phyloP scores from a whole-genome alignment of 2,113 vertebrate genomes.

The Tapirus terrestris region DNA sequence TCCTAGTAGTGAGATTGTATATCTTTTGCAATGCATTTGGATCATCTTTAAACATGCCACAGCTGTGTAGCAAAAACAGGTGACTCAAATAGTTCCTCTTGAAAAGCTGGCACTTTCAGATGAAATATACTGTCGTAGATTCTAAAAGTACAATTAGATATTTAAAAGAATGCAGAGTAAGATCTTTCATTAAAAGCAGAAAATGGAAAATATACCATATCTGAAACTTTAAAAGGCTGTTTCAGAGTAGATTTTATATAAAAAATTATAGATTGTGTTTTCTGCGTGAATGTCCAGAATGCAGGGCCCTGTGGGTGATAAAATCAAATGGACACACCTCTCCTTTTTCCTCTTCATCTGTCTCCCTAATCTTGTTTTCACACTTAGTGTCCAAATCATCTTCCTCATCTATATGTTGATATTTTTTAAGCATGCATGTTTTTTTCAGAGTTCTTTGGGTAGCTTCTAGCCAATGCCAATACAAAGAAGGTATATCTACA shows the following conservation, averaged over 20 bases:
- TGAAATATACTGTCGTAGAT: not conserved
- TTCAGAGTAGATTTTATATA: not conserved
- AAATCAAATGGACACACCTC: not conserved
- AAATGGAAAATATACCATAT: not conserved
- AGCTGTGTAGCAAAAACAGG: not conserved
- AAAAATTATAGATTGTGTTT: not conserved
- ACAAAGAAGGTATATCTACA: not conserved
- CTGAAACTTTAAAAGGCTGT: not conserved
- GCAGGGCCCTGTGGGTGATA: not conserved
- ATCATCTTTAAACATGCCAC: not conserved
- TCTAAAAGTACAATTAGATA: not conserved
- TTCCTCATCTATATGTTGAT: not conserved
- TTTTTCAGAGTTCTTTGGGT: not conserved
- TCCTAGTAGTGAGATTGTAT: not conserved
- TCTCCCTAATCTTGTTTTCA: not conserved
- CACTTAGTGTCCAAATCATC: not conserved
- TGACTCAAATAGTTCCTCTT: not conserved
- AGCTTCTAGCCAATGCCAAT: not conserved
- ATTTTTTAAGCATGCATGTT: not conserved
- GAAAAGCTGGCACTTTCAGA: not conserved
- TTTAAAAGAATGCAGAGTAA: not conserved
- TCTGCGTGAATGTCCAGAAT: not conserved
- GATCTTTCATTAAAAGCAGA: not conserved
- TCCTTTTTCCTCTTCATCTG: not conserved
- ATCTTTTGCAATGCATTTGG: not conserved